Conservation (phyloP, 2,113 vertebrate species). For the Festucalex cinctus region DNA sequence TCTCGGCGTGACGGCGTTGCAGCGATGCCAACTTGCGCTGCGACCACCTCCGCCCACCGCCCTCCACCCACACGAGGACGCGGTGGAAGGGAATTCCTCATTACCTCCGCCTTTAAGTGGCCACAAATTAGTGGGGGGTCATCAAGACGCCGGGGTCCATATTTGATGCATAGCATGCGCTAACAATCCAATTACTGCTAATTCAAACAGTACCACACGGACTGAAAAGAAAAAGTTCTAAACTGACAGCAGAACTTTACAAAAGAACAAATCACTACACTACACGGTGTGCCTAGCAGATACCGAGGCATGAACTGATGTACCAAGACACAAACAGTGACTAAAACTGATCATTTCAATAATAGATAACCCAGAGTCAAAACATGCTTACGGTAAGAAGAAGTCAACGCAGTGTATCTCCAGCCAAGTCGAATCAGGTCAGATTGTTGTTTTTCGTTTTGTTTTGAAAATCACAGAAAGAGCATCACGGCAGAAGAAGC, state of each 20-base stretch:
- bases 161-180: neutral
- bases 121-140: neutral
- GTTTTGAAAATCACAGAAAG: constrained; percentile 27
- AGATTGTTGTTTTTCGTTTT: neutral
- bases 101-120: constrained; percentile 67
- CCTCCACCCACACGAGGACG: constrained; percentile 49
- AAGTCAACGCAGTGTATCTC: constrained; percentile 42
- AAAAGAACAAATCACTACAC: constrained; percentile 1
- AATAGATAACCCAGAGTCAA: constrained; percentile 19
- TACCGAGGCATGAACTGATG: neutral
- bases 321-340: constrained; percentile 7
- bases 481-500: constrained; percentile 29
- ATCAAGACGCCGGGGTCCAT: neutral
- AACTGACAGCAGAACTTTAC: constrained; percentile 24
- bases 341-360: constrained; percentile 14
- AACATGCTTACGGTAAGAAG: constrained; percentile 60
- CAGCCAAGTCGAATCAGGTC: constrained; percentile 42
- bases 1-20: constrained; percentile 47
- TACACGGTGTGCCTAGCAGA: neutral
- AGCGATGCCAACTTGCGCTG: constrained; percentile 51
- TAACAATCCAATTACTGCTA: neutral
- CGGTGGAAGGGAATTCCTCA: constrained; percentile 76
- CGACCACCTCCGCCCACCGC: constrained; percentile 41
- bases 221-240: neutral
- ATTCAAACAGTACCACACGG: neutral